Conservation (phyloP, 2,888 invertebrate species). For the Idaea straminata region DNA sequence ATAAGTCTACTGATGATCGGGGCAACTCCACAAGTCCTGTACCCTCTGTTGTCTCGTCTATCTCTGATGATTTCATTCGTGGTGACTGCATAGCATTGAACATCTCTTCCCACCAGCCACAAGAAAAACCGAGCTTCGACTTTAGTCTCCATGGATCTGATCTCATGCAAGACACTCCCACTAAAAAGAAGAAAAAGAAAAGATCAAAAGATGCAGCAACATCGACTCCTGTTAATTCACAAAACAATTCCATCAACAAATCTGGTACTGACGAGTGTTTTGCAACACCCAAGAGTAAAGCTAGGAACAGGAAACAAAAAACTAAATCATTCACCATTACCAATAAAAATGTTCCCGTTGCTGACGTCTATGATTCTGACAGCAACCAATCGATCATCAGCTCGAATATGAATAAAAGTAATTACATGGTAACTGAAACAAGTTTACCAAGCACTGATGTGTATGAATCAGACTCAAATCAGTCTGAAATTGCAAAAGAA, state of each 20-base stretch:
- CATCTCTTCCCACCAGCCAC: constrained; percentile 60
- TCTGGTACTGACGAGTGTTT: constrained; percentile 53
- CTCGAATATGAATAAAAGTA: constrained; percentile 42
- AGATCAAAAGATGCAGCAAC: constrained; percentile 57
- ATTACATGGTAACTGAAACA: constrained; percentile 62
- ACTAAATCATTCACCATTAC: constrained; percentile 58
- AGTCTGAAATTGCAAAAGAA: constrained; percentile 47
- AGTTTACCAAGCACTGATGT: constrained; percentile 72
- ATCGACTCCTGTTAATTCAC: constrained; percentile 47
- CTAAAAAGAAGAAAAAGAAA: constrained; percentile 68
- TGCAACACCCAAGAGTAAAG: constrained; percentile 74
- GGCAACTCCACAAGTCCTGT: constrained; percentile 67
- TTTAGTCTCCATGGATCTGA: constrained; percentile 74
- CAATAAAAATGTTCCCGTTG: constrained; percentile 59
- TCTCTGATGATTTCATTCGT: constrained; percentile 75
- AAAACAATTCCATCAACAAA: constrained; percentile 26
- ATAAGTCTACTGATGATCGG: constrained; percentile 40
- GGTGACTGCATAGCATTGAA: constrained; percentile 73
- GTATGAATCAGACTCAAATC: constrained; percentile 78
- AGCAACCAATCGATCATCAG: constrained; percentile 68
- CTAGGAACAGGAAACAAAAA: constrained; percentile 66
- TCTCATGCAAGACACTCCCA: constrained; percentile 54
- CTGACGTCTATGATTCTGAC: constrained; percentile 81
- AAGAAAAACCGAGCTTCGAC: constrained; percentile 65
- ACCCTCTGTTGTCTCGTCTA: constrained; percentile 71